A percentile compares a stretch with the other conserved stretches of the same genome.
Conservation (phyloP, 1,140 invertebrate species). For the Dysdera silvatica region DNA sequence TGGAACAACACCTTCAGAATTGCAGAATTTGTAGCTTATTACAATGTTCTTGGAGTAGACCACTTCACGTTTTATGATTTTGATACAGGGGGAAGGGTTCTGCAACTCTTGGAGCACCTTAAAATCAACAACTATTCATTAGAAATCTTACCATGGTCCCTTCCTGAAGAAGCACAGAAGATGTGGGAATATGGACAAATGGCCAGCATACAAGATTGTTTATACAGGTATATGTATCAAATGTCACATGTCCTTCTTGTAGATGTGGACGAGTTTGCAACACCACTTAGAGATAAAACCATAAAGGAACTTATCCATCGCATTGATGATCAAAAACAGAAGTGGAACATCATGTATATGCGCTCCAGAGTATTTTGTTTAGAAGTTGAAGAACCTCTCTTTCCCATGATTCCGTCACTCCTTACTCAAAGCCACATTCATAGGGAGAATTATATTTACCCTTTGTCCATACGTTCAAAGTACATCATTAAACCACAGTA, state of each 20-base stretch:
- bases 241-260: conserved; percentile 71
- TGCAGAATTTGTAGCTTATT: conserved; percentile 84
- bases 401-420: conserved; percentile 1
- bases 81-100: conserved; percentile 60
- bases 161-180: conserved; percentile 65
- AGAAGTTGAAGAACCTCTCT: conserved; percentile 1
- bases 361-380: conserved; percentile 16
- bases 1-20: conserved; percentile 70
- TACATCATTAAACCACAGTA: neutral
- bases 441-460: conserved; percentile 13
- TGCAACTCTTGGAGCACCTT: conserved; percentile 60
- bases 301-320: conserved; percentile 38
- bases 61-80: conserved; percentile 90
- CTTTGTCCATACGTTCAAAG: conserved; percentile 6
- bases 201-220: conserved; percentile 82
- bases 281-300: conserved; percentile 65
- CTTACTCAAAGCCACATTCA: conserved; percentile 4
- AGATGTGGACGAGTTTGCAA: conserved; percentile 82
- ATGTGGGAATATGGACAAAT: conserved; percentile 84
- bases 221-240: conserved; percentile 76
- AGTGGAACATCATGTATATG: neutral
- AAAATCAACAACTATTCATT: conserved; percentile 56
- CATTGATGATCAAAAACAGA: neutral
- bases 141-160: conserved; percentile 65
- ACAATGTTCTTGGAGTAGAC: conserved; percentile 69